Base-by-base conservation (phyloP, 2,888 invertebrate genomes). In the Lepas anatifera region DNA sequence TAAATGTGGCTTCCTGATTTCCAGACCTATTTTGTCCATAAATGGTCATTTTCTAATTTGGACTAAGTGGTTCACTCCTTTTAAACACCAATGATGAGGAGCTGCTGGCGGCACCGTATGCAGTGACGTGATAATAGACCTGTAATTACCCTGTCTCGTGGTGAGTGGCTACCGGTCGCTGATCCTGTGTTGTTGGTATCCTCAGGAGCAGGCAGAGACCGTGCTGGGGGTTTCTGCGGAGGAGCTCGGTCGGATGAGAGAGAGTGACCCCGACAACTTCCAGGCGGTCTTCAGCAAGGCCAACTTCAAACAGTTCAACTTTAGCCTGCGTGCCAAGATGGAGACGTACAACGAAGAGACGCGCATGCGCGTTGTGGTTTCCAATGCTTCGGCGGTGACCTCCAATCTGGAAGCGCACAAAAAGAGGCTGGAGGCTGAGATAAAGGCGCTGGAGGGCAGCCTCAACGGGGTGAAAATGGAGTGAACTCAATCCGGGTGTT, bases 291-390 rank as follows among this genome's bases (percentile, higher is more conserved):
- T 95, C 75, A 85, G 87, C 35, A 85, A 87, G 10, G 86, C 90
- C 39, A 86, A 87, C 75, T 96, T 97, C 80, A 87, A 86, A 77
- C 85, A 87, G 0, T 92, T 86, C 77, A 83, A 90, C 41, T 90
- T 96, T 78, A 92, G 89, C 79, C 83, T 96, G 75, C 84, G 95
- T 71, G 88, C 90, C 43, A 95, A 93, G 81, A 85, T 91, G 82
- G 98, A 99, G 81, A 89, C 86, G 18, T 99, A 88, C 79, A 95
- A 93, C 79, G 95, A 71, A 22, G 67, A 68, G 68, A 39, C 66
- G 66, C 37, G 66, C 37, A 37, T 66, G 66, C 37, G 41, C 16
- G 27, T 66, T 0, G 66, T 66, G 25, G 66, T 66, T 3, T 66
- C 66, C 39, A 3, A 25, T 25, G 66, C 27, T 37, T 13, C 66